Evolutionary conservation across 2,113 vertebrate genomes (phyloP).

Genomic region (Mirounga angustirostris): DNA sequence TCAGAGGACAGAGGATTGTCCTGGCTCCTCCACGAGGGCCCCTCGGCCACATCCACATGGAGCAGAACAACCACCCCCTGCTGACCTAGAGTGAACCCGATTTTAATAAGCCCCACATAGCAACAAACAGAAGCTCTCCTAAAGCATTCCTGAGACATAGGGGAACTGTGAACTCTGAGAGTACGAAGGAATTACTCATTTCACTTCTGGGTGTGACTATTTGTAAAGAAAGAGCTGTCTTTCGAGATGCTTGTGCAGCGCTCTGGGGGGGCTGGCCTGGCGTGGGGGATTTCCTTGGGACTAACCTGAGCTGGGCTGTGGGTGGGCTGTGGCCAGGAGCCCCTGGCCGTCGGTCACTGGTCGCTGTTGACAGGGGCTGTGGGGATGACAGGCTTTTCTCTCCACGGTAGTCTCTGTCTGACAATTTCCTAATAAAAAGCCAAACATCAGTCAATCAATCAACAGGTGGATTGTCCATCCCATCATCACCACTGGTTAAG

Average conservation of each 20-base stretch:
- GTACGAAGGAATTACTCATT: accelerated
- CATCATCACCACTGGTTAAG: not conserved
- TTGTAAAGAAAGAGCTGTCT: not conserved
- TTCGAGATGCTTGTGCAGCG: not conserved
- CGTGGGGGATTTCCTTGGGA: not conserved
- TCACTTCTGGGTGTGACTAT: not conserved
- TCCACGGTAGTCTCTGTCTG: accelerated
- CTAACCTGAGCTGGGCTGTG: not conserved
- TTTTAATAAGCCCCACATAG: accelerated
- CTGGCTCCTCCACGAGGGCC: not conserved
- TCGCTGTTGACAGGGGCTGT: accelerated
- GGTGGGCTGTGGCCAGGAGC: not conserved
- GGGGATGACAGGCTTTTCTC: not conserved
- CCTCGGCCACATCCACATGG: not conserved
- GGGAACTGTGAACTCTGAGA: not conserved
- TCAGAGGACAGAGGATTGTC: not conserved
- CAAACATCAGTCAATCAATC: not conserved
- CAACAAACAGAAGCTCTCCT: not conserved
- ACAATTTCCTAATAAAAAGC: not conserved
- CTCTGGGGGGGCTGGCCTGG: not conserved
- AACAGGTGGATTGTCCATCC: not conserved
- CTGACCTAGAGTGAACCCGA: no score
- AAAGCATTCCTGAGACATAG: accelerated
- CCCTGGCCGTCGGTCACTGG: accelerated
- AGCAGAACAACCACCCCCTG: not conserved